phyloP scores from a whole-genome alignment of 2,888 invertebrate genomes.

The Malacosoma neustria region DNA sequence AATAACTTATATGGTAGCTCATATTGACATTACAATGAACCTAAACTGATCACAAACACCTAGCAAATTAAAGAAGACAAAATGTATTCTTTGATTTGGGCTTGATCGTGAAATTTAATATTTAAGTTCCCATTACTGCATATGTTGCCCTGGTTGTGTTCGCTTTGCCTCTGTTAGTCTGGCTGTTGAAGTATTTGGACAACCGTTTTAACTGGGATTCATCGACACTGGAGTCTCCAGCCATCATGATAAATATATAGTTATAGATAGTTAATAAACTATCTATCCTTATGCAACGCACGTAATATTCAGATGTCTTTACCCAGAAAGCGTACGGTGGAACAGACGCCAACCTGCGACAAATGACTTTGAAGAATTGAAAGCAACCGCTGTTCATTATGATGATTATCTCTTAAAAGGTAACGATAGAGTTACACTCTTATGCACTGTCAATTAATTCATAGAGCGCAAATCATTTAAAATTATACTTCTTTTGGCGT shows the following conservation, averaged over 20 bases:
- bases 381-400: too few relatives aligned
- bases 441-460: too few relatives aligned
- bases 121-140: constrained; percentile 75
- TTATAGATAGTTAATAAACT: constrained; percentile 31
- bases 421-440: too few relatives aligned
- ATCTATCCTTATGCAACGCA: constrained; percentile 47
- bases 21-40: constrained; percentile 30
- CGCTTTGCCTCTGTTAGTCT: constrained; percentile 81
- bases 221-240: constrained; percentile 68
- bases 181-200: constrained; percentile 81
- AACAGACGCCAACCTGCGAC: too few relatives aligned
- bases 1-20: constrained; percentile 41
- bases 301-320: too few relatives aligned
- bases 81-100: constrained; percentile 78
- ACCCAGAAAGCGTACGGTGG: too few relatives aligned
- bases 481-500: too few relatives aligned
- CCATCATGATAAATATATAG: constrained; percentile 39
- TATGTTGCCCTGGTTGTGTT: constrained; percentile 86
- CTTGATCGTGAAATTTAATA: constrained; percentile 78
- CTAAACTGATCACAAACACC: constrained; percentile 28
- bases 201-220: constrained; percentile 81
- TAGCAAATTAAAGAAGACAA: constrained; percentile 14
- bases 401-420: too few relatives aligned
- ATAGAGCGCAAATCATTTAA: too few relatives aligned
- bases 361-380: too few relatives aligned